Base-by-base conservation (phyloP, 2,888 invertebrate genomes). In the Catocala fraxini region DNA sequence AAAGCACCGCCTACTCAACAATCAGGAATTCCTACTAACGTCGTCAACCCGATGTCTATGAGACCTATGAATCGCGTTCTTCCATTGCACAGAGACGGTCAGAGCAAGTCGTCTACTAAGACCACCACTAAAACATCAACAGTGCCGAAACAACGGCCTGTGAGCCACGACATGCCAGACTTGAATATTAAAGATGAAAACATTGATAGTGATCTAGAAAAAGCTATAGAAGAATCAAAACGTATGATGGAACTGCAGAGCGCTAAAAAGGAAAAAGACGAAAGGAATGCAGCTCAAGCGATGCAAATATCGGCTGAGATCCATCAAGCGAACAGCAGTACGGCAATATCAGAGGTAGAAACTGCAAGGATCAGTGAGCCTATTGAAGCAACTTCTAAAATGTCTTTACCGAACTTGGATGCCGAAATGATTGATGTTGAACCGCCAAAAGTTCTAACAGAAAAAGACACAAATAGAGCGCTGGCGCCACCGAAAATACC, bases 1-100 rank as follows among this genome's bases (percentile, higher is more conserved):
- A 95, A 95, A 77, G 95, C 96, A 56, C 94, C 95, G 39, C 92
- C 95, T 10, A 95, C 95, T 65, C 95, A 95, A 80, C 95, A 95
- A 77, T 92, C 91, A 65, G 95, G 95, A 42, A 95, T 96, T 75
- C 96, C 96, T 13, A 96, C 96, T 10, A 97, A 96, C 84, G 96
- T 97, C 56, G 97, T 97, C 0, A 96, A 96, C 81, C 97, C 97
- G 1, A 95, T 96, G 90, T 91, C 92, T 5, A 94, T 90, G 87
- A 92, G 97, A 63, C 97, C 97, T 47, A 97, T 97, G 95, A 97
- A 97, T 82, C 95, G 97, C 68, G 97, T 97, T 1, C 82, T 97
- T 55, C 97, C 97, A 9, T 96, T 97, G 95, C 97, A 97, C 78
- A 96, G 97, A 68, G 95, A 96, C 57, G 95, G 95, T 7, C 95